Base-by-base conservation (phyloP, 1,140 invertebrate genomes). In the Xylocopa sonorina region DNA sequence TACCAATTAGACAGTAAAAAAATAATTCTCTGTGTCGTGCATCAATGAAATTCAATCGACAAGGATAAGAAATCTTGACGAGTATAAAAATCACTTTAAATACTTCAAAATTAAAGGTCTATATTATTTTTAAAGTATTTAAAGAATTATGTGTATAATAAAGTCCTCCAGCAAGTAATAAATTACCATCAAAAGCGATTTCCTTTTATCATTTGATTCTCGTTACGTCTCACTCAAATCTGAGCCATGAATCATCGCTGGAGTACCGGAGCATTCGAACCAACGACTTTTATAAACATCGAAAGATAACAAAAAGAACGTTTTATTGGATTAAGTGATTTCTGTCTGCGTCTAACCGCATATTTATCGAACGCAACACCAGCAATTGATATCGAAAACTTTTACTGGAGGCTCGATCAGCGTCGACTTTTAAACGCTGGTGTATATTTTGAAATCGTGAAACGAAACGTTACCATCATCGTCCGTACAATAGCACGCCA, bases 371-470 rank as follows among this genome's bases (percentile, higher is more conserved):
- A 24, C 6, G 12, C n/a, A 24, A 62, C 4, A 16, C 2, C 24
- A 27, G n/a, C 5, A 24, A 18, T 34, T 12, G n/a, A 16, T 18
- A n/a, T 58, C 29, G 18, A 34, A n/a, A 58, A 58, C 29, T 57
- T 16, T 27, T 18, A 2, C 5, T 46, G 16, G 7, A 29, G 7
- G 27, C n/a, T n/a, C n/a, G n/a, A n/a, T n/a, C n/a, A n/a, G n/a
- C n/a, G n/a, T n/a, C n/a, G n/a, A n/a, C n/a, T n/a, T n/a, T n/a
- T n/a, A n/a, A n/a, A n/a, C n/a, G n/a, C n/a, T 43, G 18, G 27
- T 48, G 43, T 66, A 48, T 66, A 66, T 66, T 66, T 66, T 66
- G 43, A 66, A 66, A 66, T 16, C 43, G 18, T 21, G 27, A 32
- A 50, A 67, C 43, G 10, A 67, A 67, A 67, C 64, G 12, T 66